Conservation (phyloP, 1,140 invertebrate species). For the Lepidostoma basale region DNA sequence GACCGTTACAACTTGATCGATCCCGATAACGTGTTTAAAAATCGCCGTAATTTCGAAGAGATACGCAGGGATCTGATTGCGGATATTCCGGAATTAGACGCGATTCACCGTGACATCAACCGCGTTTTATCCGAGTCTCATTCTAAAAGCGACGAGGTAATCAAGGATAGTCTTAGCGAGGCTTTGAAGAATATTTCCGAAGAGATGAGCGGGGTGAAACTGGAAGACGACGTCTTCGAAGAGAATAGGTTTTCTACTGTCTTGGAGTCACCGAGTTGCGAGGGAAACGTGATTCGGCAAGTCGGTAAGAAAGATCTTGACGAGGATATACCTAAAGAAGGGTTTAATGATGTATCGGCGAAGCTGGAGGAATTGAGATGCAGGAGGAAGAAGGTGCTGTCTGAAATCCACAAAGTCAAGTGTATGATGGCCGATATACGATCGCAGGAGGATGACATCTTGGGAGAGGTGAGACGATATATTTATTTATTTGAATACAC, state of each 20-base stretch:
- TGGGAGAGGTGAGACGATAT: slow-evolving; percentile 78
- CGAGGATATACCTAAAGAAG: slow-evolving; percentile 54
- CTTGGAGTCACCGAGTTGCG: neutral
- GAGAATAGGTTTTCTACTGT: too few species aligned
- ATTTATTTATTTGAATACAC: too few species aligned
- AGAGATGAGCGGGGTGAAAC: slow-evolving; percentile 50
- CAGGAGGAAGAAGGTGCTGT: slow-evolving; percentile 63
- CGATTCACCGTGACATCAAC: slow-evolving; percentile 56
- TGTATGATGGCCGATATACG: slow-evolving; percentile 80
- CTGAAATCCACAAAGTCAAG: slow-evolving; percentile 69
- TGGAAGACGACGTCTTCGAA: slow-evolving; percentile 47
- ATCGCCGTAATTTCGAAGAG: slow-evolving; percentile 55
- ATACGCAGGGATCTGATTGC: slow-evolving; percentile 60
- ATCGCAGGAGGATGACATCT: slow-evolving; percentile 81
- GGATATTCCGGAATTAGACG: slow-evolving; percentile 59
- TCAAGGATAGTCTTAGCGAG: slow-evolving; percentile 52
- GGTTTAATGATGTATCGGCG: slow-evolving; percentile 53
- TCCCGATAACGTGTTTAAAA: slow-evolving; percentile 34
- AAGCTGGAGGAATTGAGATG: slow-evolving; percentile 60
- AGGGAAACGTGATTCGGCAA: neutral
- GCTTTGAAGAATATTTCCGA: slow-evolving; percentile 53
- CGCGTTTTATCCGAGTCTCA: slow-evolving; percentile 27
- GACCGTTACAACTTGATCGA: slow-evolving; percentile 27
- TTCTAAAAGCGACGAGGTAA: neutral
- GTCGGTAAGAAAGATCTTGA: neutral